Evolutionary conservation across 1,140 invertebrate species (phyloP), one percentile per base, ranked within the genome.

Genomic region (Drosophila lacteicornis): DNA sequence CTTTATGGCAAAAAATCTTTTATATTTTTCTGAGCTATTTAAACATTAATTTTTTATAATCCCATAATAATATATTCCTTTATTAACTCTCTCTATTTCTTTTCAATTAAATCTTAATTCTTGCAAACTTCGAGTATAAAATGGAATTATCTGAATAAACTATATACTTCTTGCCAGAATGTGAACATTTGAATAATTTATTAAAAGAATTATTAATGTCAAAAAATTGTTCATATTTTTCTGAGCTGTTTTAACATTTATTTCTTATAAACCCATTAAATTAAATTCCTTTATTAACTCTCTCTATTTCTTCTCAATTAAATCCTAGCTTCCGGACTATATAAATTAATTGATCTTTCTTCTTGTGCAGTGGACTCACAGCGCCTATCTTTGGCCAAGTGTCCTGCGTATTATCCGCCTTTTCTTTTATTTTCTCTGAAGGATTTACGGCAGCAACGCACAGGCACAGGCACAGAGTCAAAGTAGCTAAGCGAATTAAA

Each of bases 401-500:
- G 81, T 90, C 81, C 80, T 66, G 60, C 59, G 30, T 22, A 19
- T 62, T 63, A 43, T 33, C 30, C 7, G 22, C 33, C 6, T 43
- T 55, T 53, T 22, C 25, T n/a, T 60, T 45, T 67, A 55, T 46
- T 55, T 40, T 19, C 61, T 61, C 43, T 76, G 69, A 81, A 85
- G 85, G 85, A 88, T 90, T 88, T 88, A 88, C 85, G 86, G 79
- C 73, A 79, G 59, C 85, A 61, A 78, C 67, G 59, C 42, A 65
- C 50, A 75, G 65, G 59, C 42, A 65, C 50, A 75, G 65, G 33
- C 33, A 36, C 9, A 11, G 33, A 55, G 53, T 65, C 70, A 81
- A 90, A 90, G 84, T 90, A 88, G 85, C 85, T 90, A 88, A 88
- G 84, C 84, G 84, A 88, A 88, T 88, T 88, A 88, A 88, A 88